Percentiles rank a stretch among this genome's conserved stretches.
phyloP scores from a whole-genome alignment of 2,888 invertebrate genomes.

The Pollenia angustigena region DNA sequence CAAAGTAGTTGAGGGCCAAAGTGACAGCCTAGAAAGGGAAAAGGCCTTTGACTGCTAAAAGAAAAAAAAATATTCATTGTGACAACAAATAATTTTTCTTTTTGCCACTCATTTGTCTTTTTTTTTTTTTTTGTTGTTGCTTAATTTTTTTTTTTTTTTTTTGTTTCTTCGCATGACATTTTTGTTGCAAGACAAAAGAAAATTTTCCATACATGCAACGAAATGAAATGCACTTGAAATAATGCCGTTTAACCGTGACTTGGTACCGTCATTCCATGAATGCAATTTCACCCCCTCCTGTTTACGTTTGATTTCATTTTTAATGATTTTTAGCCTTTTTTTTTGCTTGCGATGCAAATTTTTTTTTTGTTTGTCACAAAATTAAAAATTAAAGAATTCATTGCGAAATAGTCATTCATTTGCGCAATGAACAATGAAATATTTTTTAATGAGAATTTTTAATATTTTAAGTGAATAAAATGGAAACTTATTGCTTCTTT shows the following conservation, averaged over 20 bases:
- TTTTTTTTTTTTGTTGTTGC: background rate
- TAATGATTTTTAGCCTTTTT: background rate
- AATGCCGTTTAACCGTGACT: constrained; percentile 66
- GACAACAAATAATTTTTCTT: constrained; percentile 27
- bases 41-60: constrained; percentile 38
- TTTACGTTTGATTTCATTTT: background rate
- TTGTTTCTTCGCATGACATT: constrained; percentile 38
- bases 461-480: constrained; percentile 35
- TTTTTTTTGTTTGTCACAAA: constrained; percentile 26
- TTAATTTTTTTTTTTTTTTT: too few relatives aligned
- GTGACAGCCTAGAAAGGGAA: constrained; percentile 18
- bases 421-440: constrained; percentile 21
- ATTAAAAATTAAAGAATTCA: constrained; percentile 7
- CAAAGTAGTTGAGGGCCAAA: background rate
- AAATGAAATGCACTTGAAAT: constrained; percentile 69
- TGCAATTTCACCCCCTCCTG: background rate
- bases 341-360: constrained; percentile 20
- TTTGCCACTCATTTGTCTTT: constrained; percentile 38
- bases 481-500: constrained; percentile 9
- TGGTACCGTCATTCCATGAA: constrained; percentile 38
- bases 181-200: constrained; percentile 55
- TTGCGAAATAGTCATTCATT: constrained; percentile 29
- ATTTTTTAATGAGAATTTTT: constrained; percentile 16
- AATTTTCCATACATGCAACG: constrained; percentile 52
- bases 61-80: constrained; percentile 28